These are phyloP conservation scores for Gymnocephalus cernua DNA, from an alignment of 2,113 vertebrate genomes.

Conservation along the genomic window DNA sequence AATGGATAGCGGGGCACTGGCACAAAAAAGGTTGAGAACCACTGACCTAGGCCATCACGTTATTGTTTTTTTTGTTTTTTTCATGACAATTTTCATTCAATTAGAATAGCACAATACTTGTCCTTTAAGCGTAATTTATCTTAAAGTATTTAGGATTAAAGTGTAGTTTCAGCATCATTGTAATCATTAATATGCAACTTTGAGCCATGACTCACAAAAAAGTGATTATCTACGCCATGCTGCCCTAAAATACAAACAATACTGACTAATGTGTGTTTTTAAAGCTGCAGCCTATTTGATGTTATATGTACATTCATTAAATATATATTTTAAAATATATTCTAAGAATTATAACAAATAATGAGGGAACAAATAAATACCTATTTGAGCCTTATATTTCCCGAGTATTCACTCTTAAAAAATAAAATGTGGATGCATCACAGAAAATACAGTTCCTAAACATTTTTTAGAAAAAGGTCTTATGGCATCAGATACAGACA, in stretches of 20 bases:
- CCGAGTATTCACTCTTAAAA: not conserved
- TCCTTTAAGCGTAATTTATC: no score
- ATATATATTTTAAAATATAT: not conserved
- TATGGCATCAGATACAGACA: conserved; percentile 5
- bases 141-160: no score
- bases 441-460: not conserved
- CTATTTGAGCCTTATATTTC: not conserved
- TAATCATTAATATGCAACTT: not conserved
- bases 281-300: not conserved
- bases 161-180: not conserved
- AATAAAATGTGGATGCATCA: not conserved
- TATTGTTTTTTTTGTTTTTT: no score
- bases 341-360: no score
- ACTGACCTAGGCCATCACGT: no score
- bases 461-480: no score
- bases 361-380: not conserved
- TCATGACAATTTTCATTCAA: no score
- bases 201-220: not conserved
- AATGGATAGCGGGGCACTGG: no score
- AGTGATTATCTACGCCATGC: not conserved
- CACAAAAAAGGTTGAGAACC: no score
- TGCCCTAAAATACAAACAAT: not conserved
- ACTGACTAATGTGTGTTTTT: not conserved
- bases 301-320: not conserved
- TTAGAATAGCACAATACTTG: no score